Evolutionary conservation across 1,140 invertebrate species (phyloP).

Genomic region (Muscidifurax raptorellus): DNA sequence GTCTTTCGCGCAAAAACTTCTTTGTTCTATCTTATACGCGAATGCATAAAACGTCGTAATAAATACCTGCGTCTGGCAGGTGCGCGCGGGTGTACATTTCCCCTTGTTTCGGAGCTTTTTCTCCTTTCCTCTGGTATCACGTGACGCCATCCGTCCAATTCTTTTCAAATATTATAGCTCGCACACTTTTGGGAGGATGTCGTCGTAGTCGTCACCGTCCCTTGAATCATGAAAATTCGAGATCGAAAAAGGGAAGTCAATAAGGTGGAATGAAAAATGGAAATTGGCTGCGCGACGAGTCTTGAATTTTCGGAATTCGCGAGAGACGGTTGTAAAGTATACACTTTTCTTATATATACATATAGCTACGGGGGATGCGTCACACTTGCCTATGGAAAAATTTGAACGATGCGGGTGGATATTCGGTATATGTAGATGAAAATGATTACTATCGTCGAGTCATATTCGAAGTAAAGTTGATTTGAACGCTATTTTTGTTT

Average conservation of each 20-base stretch:
- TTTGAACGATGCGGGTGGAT: too few species aligned
- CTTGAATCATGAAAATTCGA: background rate
- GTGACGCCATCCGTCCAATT: background rate
- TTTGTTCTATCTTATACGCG: background rate
- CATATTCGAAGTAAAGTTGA: background rate
- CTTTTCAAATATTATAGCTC: background rate
- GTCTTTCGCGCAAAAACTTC: background rate
- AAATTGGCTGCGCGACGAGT: background rate
- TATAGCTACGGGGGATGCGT: too few species aligned
- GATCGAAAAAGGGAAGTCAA: background rate
- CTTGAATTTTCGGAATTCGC: background rate
- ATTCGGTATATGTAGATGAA: too few species aligned
- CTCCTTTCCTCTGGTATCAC: background rate
- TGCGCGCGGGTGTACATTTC: background rate
- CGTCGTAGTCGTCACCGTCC: background rate
- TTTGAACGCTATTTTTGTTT: too few species aligned
- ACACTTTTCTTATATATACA: too few species aligned
- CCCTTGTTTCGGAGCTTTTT: background rate
- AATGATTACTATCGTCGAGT: background rate
- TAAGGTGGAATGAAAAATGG: background rate
- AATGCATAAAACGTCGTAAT: background rate
- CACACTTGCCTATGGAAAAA: too few species aligned
- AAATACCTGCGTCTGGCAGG: background rate
- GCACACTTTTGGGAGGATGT: background rate
- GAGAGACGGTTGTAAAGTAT: background rate